phyloP scores from a whole-genome alignment of 2,888 invertebrate species.

The Agonum fuliginosum region DNA sequence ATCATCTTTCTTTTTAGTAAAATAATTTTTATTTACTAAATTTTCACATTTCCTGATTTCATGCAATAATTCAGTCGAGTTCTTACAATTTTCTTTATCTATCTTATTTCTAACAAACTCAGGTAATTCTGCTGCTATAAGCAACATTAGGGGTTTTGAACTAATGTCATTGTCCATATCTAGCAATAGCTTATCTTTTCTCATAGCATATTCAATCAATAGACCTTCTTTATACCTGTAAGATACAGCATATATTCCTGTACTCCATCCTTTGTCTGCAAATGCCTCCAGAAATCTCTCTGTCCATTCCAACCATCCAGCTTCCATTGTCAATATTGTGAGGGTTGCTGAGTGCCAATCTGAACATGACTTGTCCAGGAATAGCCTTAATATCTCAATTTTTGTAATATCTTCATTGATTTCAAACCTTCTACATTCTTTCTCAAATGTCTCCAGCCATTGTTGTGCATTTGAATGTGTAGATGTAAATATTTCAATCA shows the following conservation, averaged over 20 bases:
- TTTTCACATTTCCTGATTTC: too few species aligned
- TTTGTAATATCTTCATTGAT: not conserved
- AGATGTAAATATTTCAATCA: not conserved
- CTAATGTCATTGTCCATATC: too few species aligned
- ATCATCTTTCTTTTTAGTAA: too few species aligned
- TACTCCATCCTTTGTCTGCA: constrained; percentile 65
- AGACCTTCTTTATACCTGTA: too few species aligned
- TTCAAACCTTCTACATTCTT: not conserved
- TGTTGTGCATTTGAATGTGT: not conserved
- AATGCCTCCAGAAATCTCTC: constrained; percentile 64
- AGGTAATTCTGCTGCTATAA: too few species aligned
- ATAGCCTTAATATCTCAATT: constrained; percentile 45
- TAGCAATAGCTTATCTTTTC: too few species aligned
- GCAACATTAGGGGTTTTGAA: too few species aligned
- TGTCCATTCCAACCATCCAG: constrained; percentile 59
- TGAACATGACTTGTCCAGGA: constrained; percentile 59
- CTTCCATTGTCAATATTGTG: constrained; percentile 54
- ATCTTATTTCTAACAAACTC: too few species aligned
- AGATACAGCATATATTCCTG: constrained; percentile 63
- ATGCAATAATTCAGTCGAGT: too few species aligned
- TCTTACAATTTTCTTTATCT: too few species aligned
- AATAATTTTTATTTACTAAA: too few species aligned
- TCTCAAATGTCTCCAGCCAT: constrained; percentile 5
- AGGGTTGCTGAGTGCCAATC: constrained; percentile 63
- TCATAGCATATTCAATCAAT: too few species aligned